Base-by-base conservation (phyloP, 2,888 invertebrate species). In the Volucella zonaria region DNA sequence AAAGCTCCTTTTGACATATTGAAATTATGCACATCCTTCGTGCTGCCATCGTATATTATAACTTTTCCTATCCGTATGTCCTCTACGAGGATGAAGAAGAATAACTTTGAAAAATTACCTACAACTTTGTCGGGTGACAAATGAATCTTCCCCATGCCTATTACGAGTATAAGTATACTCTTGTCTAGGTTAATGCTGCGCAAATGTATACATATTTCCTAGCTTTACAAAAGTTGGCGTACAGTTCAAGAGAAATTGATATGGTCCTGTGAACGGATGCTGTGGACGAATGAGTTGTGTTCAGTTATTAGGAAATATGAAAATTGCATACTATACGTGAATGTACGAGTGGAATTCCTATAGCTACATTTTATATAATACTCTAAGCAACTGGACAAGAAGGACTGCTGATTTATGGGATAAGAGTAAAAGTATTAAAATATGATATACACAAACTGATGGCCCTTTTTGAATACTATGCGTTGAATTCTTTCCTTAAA, bases 131-230 rank as follows among this genome's bases (percentile, higher is more conserved):
- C 73, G 68, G 23, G 42, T 56, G 56, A 58, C 62, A 70, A 56
- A 79, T 74, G 78, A 82, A 82, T 82, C 82, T 71, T 66, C 54
- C 77, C 67, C 71, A 61, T 45, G 58, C 43, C 31, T 62, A 40
- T 42, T 49, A 58, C 54, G 11, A 14, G 70, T 71, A 52, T 66
- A 40, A 40, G 61, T 61, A 67, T 51, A 56, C 51, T 75, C 75
- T 62, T 75, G 49, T 61, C 75, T 54, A 74, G 66, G 61, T 75
- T 67, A 67, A 67, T 52, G 59, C 64, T 51, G 43, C 59, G 45
- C 42, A 51, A 54, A 38, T 64, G 40, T 23, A 23, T 54, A 61
- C 18, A 15, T 40, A 15, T 45, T 52, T 49, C 56, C 42, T 49
- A 18, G 40, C 6, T 6, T 31, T 31, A 31, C 31, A 31, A 31